Evolutionary conservation across 2,113 vertebrate genomes (phyloP).

Genomic region (Rhipidura dahli): DNA sequence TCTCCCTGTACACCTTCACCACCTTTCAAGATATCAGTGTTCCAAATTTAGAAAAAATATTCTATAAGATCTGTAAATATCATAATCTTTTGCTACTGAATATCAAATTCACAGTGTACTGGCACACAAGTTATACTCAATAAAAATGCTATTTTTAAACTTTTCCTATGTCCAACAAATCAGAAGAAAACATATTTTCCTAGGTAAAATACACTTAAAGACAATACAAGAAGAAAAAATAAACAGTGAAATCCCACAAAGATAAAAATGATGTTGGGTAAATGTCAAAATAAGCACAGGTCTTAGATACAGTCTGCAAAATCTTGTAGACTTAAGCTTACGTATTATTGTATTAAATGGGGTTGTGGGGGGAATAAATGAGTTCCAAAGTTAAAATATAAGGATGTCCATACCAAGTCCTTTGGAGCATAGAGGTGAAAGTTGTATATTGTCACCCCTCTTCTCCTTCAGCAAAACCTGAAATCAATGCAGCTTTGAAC

Average conservation of each 20-base stretch:
- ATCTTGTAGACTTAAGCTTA: neutral
- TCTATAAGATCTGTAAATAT: neutral
- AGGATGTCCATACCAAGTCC: neutral
- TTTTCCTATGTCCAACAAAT: slow-evolving; percentile 12
- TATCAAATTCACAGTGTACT: neutral
- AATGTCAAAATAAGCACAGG: neutral
- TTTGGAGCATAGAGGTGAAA: neutral
- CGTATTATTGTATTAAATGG: neutral
- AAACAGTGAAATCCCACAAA: neutral
- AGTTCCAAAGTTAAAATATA: neutral
- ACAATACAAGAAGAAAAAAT: neutral
- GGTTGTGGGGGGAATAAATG: neutral
- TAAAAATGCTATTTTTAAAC: neutral
- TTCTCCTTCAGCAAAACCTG: neutral
- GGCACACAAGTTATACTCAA: neutral
- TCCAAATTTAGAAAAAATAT: neutral
- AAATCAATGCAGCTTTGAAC: neutral
- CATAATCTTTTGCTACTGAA: neutral
- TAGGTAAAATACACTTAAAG: neutral
- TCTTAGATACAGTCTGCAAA: neutral
- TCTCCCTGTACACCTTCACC: neutral
- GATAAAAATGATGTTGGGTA: neutral
- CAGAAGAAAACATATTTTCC: neutral
- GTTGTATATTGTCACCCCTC: neutral
- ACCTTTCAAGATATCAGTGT: neutral